Evolutionary conservation across 1,140 invertebrate species (phyloP), one percentile per base, ranked within the genome.

Genomic region (Apis florea): DNA sequence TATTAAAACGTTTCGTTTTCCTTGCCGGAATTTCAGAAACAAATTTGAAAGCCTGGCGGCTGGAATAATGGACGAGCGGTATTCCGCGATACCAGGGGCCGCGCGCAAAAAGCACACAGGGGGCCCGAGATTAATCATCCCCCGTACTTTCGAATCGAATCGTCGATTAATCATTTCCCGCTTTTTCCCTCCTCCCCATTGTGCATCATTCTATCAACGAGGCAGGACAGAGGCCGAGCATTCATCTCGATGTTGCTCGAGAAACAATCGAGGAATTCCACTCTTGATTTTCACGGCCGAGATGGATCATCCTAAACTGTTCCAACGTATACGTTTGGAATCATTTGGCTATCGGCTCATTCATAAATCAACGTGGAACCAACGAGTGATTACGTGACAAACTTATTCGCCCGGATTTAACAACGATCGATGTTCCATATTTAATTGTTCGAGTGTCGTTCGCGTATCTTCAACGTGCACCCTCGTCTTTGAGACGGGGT

Each of bases 281-380:
- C 19, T 71, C 26, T 71, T 54, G 26, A 49, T 40, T 26, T 26
- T 71, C 69, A n/a, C 26, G 31, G 26, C 11, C 47, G 75, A 68
- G 26, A 77, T 77, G 51, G 31, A 68, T 77, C 40, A 47, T 77
- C 54, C 73, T 19, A 47, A n/a, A 47, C 51, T 51, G 13, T 54
- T 15, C 47, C 11, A 79, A 63, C 0, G 0, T 40, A 40, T 64
- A 26, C 13, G n/a, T 26, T 66, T 59, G 51, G 17, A 70, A 78
- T 51, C 75, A 26, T 13, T 1, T 21, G 40, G 64, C 58, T 53
- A 69, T 56, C 51, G 66, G 17, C 54, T n/a, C 15, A 19, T 40
- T 51, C 47, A 31, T 63, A 61, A 79, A 61, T 63, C 77, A 72
- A 31, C 49, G 26, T 19, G n/a, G 56, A 40, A 26, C 21, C 6